Evolutionary conservation across 2,888 invertebrate genomes (phyloP), one percentile per base, ranked within the genome.

Genomic region (Pammene fasciana): DNA sequence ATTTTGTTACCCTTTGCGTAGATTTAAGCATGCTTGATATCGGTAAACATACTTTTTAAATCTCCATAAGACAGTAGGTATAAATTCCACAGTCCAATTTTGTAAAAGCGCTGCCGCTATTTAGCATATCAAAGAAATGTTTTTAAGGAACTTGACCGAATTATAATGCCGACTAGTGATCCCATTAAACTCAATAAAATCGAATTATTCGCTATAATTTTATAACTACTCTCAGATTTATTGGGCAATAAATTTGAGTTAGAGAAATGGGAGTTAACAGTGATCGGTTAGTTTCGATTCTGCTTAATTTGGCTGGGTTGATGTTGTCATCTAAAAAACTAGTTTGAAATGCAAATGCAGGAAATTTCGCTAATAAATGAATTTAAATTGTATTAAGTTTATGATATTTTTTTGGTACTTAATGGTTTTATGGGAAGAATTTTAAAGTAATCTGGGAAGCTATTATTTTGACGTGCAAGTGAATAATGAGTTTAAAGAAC

Each of bases 91-190:
- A n/a, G n/a, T 50, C 50, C 50, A 50, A 18, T 50, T 50, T 50
- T 10, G 16, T 50, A 50, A 2, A 16, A 26, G 18, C 26, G 9
- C 26, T 50, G 26, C 9, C 50, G 36, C 34, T 14, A 6, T 36
- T 55, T 36, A 55, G 26, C 10, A 36, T 36, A 38, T 55, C 14
- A 55, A 55, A 14, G 38, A 9, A 38, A 38, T 10, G 36, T 5
- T 55, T 38, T 18, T 50, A 10, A 26, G 11, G 10, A 38, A 90
- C 65, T 60, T 43, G n/a, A 5, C 16, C 46, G 14, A 38, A 43
- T 70, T 66, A 59, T 59, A 66, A 43, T 50, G n/a, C n/a, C n/a
- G n/a, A n/a, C n/a, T n/a, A n/a, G 57, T 59, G 41, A 41, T 57
- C 26, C 50, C 41, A 66, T 66, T 34, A 38, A 66, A 50, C 14